Evolutionary conservation across 2,888 invertebrate genomes (phyloP).

Genomic region (Oscheius sp.): DNA sequence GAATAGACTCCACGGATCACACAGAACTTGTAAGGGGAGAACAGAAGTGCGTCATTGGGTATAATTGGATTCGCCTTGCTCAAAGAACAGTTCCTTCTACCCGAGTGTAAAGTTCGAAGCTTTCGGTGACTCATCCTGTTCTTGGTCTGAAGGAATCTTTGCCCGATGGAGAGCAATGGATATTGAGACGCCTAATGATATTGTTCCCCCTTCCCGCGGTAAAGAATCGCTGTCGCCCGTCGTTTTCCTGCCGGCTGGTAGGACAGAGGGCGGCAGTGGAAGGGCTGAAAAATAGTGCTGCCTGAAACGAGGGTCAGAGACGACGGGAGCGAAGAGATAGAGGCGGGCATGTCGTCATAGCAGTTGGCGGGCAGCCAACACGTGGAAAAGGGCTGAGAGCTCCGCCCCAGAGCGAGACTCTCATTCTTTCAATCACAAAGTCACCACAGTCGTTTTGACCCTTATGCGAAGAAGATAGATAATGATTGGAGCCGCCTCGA

Average conservation of each 20-base stretch:
- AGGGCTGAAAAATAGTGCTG: too few species aligned
- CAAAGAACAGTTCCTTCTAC: neutral
- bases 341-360: conserved; percentile 29
- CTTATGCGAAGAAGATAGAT: neutral
- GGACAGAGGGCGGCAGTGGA: neutral
- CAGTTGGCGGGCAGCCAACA: conserved; percentile 34
- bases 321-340: neutral
- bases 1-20: too few species aligned
- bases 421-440: conserved; percentile 16
- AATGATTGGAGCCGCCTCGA: conserved; percentile 36
- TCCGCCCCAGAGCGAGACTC: conserved; percentile 34
- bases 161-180: conserved; percentile 16
- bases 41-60: too few species aligned
- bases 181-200: conserved; percentile 28
- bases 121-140: neutral
- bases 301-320: conserved; percentile 1
- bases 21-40: too few species aligned
- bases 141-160: neutral
- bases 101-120: neutral
- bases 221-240: conserved; percentile 30
- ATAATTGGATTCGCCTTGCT: neutral
- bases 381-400: conserved; percentile 30
- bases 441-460: neutral
- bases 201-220: conserved; percentile 10
- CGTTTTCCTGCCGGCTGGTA: neutral